Evolutionary conservation across 2,888 invertebrate genomes (phyloP).

Genomic region (Meiosimyza decipiens): DNA sequence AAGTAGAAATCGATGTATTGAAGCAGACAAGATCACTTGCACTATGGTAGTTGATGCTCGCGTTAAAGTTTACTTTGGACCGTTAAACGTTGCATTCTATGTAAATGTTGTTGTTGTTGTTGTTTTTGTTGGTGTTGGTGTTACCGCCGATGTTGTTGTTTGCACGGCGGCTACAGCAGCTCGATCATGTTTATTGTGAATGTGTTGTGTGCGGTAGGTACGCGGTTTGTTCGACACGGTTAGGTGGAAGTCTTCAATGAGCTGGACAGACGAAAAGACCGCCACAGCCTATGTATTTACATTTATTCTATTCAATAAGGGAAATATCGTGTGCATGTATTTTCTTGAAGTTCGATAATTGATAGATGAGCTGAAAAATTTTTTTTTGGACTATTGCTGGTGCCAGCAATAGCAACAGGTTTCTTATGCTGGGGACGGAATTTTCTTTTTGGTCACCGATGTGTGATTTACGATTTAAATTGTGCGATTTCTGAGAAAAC

Average conservation of each 20-base stretch:
- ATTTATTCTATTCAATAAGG: slow-evolving; percentile 26
- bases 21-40: slow-evolving; percentile 29
- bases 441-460: slow-evolving; percentile 15
- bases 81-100: slow-evolving; percentile 4
- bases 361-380: background rate
- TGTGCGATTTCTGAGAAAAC: slow-evolving; percentile 42
- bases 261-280: background rate
- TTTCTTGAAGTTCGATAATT: slow-evolving; percentile 20
- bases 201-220: slow-evolving; percentile 25
- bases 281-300: background rate
- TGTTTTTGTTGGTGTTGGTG: slow-evolving; percentile 2
- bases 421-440: no score
- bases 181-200: background rate
- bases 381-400: no score
- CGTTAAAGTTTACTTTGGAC: slow-evolving; percentile 3
- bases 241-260: slow-evolving; percentile 6
- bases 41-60: background rate
- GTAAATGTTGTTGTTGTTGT: background rate
- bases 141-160: background rate
- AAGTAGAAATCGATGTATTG: slow-evolving; percentile 17
- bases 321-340: background rate
- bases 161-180: background rate
- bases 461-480: slow-evolving; percentile 19
- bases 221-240: background rate
- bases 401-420: no score